A percentile compares a stretch with the other conserved stretches of the same genome.
These are phyloP conservation scores for Sapajus apella DNA, from an alignment of 2,113 vertebrate genomes.

Conservation along the genomic window DNA sequence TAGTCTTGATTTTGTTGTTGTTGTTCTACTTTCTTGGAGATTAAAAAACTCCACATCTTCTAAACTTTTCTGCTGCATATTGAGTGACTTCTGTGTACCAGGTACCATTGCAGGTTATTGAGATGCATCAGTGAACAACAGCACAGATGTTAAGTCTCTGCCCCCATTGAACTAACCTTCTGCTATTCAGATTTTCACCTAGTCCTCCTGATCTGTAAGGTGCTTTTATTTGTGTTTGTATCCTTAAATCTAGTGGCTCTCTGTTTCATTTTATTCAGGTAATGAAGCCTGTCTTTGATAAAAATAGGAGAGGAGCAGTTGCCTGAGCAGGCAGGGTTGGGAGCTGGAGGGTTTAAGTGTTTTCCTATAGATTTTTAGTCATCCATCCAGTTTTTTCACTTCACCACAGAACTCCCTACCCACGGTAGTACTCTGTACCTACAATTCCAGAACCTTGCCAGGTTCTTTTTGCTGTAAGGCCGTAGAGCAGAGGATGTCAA, in stretches of 20 bases:
- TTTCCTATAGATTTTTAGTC: not conserved
- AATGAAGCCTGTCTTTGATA: not conserved
- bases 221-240: not conserved
- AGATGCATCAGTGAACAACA: not conserved
- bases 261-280: not conserved
- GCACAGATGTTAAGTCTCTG: not conserved
- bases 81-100: not conserved
- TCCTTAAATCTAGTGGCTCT: not conserved
- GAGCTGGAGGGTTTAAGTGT: not conserved
- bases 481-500: not conserved
- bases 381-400: not conserved
- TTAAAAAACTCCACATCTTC: not conserved
- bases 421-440: not conserved
- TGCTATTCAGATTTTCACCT: not conserved
- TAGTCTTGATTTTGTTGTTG: not conserved
- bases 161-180: not conserved
- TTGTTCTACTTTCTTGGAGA: not conserved
- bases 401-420: not conserved
- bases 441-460: not conserved
- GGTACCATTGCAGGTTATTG: fast-evolving
- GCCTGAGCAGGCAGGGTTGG: not conserved
- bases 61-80: not conserved
- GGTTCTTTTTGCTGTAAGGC: not conserved
- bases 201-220: not conserved
- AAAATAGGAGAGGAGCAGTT: not conserved